Evolutionary conservation across 1,140 invertebrate species (phyloP).

Genomic region (Leptinotarsa texana): DNA sequence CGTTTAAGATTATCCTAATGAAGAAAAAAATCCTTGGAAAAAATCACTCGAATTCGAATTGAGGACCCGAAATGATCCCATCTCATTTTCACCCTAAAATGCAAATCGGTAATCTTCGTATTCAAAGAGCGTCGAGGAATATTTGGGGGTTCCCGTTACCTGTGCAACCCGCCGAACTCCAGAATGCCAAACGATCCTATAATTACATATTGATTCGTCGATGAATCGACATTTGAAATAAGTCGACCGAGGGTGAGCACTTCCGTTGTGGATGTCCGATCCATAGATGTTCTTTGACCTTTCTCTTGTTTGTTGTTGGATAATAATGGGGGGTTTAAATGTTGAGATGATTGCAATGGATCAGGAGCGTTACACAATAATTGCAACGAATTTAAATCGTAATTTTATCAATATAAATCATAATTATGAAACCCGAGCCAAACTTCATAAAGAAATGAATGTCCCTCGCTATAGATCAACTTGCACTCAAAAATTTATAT

Average conservation of each 20-base stretch:
- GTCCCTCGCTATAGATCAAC: too few species aligned
- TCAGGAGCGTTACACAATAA: too few species aligned
- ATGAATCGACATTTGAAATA: background rate
- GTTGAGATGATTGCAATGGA: background rate
- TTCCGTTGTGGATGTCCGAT: background rate
- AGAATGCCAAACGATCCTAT: constrained; percentile 2
- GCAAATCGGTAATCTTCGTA: background rate
- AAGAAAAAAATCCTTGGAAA: too few species aligned
- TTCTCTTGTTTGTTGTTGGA: background rate
- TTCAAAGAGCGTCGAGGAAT: background rate
- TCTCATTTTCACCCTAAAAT: constrained; percentile 1
- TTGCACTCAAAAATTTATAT: too few species aligned
- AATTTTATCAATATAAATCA: too few species aligned
- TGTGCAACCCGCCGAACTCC: background rate
- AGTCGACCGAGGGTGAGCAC: constrained; percentile 4
- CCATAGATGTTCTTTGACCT: background rate
- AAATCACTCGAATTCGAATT: too few species aligned
- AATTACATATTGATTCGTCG: constrained; percentile 6
- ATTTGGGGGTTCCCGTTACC: background rate
- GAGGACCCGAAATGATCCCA: background rate
- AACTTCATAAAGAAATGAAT: too few species aligned
- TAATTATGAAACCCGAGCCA: too few species aligned
- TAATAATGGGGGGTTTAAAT: background rate
- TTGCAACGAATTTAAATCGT: too few species aligned
- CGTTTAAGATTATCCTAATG: too few species aligned